Evolutionary conservation across 1,140 invertebrate genomes (phyloP).

Genomic region (Muscidifurax raptorellus): DNA sequence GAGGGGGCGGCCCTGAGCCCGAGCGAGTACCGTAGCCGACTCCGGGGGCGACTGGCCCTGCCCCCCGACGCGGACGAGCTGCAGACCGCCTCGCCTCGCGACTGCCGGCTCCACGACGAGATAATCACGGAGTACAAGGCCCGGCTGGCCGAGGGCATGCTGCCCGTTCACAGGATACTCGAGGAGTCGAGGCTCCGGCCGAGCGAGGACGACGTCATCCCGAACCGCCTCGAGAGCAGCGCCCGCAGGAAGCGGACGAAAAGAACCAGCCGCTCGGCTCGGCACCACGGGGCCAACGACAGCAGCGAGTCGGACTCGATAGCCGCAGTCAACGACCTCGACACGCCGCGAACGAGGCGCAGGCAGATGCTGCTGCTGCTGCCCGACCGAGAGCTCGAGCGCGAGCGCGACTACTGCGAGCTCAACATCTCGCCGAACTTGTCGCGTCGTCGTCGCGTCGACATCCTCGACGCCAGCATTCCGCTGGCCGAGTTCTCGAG

Average conservation of each 20-base stretch:
- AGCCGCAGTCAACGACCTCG: constrained; percentile 14
- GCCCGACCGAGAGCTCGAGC: constrained; percentile 48
- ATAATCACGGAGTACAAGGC: constrained; percentile 68
- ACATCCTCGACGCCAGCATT: constrained; percentile 62
- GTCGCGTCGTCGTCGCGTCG: constrained; percentile 60
- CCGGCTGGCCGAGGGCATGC: constrained; percentile 65
- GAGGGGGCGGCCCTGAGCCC: constrained; percentile 67
- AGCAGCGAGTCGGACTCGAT: constrained; percentile 14
- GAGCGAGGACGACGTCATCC: constrained; percentile 63
- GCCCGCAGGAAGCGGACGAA: not conserved
- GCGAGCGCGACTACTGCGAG: constrained; percentile 54
- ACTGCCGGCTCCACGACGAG: constrained; percentile 63
- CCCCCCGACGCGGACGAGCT: not conserved
- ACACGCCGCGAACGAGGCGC: constrained; percentile 13
- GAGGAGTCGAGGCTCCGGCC: constrained; percentile 68
- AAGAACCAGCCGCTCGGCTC: not conserved
- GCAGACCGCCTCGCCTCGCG: constrained; percentile 46
- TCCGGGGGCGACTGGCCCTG: not conserved
- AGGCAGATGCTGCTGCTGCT: no score
- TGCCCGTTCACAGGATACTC: constrained; percentile 70
- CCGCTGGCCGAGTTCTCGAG: constrained; percentile 65
- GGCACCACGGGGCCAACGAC: no score
- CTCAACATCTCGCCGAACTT: constrained; percentile 57
- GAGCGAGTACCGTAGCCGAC: constrained; percentile 49
- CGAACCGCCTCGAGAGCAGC: constrained; percentile 56